Base-by-base conservation (phyloP, 1,140 invertebrate genomes). In the Tetragonula clypearis region DNA sequence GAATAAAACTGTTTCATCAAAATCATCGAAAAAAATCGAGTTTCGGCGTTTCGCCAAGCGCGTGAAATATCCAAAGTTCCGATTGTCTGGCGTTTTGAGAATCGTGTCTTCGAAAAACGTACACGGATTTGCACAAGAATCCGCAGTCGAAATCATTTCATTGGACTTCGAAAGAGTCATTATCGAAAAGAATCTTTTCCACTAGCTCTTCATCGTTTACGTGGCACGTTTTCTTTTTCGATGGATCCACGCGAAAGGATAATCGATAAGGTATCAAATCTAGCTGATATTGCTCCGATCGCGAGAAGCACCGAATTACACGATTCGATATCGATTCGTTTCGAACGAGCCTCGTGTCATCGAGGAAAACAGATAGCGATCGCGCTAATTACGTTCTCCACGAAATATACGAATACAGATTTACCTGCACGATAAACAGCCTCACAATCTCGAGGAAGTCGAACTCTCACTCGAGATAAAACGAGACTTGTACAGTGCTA, bases 351-450 rank as follows among this genome's bases (percentile, higher is more conserved):
- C 41, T 15, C 8, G 3, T 23, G 21, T 6, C 23, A n/a, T 26
- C 1, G 8, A 55, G 21, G 15, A 62, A 81, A 81, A 65, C 71
- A 74, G 21, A 81, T 65, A 62, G 55, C 30, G 14, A 49, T n/a
- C 19, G 17, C 17, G 68, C 55, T 53, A 74, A 81, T 81, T 81
- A 81, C 41, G 53, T 62, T 81, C 9, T 65, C 69, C 9, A 19
- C 55, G 49, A 30, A 23, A 26, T 21, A 26, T 21, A 23, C 6
- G 26, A 53, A 49, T 30, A 8, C 8, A 35, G 56, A 74, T 73
- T 26, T 14, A 23, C 2, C 23, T 11, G 30, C 26, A 4, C 23
- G 72, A 74, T 55, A 75, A 30, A 0, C 6, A 8, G 6, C 5
- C 21, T 30, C 19, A 30, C 3, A 49, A 21, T 56, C 41, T 49